These are phyloP conservation scores for Cotesia glomerata DNA, from an alignment of 1,140 invertebrate genomes.

Conservation along the genomic window DNA sequence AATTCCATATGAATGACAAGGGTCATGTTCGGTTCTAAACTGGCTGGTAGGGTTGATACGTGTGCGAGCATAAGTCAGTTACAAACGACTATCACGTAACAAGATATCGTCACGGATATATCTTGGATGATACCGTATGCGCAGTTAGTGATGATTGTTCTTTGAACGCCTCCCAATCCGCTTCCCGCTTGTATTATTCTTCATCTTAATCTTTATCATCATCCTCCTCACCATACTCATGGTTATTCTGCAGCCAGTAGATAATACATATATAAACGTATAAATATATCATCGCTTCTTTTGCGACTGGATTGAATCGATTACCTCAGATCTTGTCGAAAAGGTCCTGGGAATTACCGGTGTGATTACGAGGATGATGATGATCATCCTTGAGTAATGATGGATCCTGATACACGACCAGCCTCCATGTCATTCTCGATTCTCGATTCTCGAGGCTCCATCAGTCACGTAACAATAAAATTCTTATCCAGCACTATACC, in stretches of 20 bases:
- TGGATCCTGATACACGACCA: too few species aligned
- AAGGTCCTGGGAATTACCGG: constrained; percentile 17
- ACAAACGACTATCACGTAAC: constrained; percentile 53
- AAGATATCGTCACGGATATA: constrained; percentile 44
- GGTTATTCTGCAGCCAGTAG: too few species aligned
- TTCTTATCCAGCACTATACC: constrained; percentile 32
- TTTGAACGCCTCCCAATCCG: constrained; percentile 30
- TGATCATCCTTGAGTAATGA: neutral
- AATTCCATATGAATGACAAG: neutral
- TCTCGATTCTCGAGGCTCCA: constrained; percentile 30
- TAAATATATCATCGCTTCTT: neutral
- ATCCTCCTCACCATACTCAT: neutral
- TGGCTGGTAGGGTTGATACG: neutral
- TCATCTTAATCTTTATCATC: constrained; percentile 8
- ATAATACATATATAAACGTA: neutral
- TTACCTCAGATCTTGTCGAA: constrained; percentile 9
- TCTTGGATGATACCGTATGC: constrained; percentile 22
- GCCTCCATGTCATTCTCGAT: constrained; percentile 34
- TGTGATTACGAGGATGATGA: neutral
- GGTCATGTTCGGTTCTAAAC: neutral
- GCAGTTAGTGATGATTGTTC: constrained; percentile 46
- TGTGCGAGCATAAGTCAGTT: constrained; percentile 34
- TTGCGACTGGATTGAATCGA: neutral
- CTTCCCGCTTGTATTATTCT: neutral
- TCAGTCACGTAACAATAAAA: constrained; percentile 38